These are phyloP conservation scores for Catharus minimus DNA, from an alignment of 2,113 vertebrate species.

Conservation along the genomic window DNA sequence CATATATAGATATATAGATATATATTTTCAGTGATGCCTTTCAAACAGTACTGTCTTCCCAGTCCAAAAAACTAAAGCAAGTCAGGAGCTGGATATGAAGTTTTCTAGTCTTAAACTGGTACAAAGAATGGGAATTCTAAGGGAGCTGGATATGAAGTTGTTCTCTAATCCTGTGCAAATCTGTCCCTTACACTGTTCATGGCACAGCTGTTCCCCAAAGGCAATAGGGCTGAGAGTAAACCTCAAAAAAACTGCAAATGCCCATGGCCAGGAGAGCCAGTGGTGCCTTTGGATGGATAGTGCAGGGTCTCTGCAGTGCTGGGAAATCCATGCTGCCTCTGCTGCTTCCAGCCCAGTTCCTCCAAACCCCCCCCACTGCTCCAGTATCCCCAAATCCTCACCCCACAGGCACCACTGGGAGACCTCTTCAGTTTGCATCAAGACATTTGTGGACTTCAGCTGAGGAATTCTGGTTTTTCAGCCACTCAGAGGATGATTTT, in stretches of 20 bases:
- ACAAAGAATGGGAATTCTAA: neutral
- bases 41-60: neutral
- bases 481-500: neutral
- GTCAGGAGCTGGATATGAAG: neutral
- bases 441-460: neutral
- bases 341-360: neutral
- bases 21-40: neutral
- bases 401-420: neutral
- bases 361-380: neutral
- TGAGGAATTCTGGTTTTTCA: slow-evolving; percentile 15
- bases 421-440: neutral
- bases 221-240: neutral
- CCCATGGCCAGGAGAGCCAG: neutral
- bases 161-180: neutral
- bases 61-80: neutral
- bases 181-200: neutral
- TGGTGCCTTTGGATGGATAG: neutral
- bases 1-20: neutral
- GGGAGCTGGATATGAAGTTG: neutral
- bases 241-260: neutral
- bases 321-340: neutral
- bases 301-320: neutral
- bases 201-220: neutral
- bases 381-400: neutral
- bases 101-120: neutral